Percentiles rank a stretch among this genome's conserved stretches.
These are phyloP conservation scores for Podarcis muralis DNA, from an alignment of 2,113 vertebrate species.

Conservation along the genomic window DNA sequence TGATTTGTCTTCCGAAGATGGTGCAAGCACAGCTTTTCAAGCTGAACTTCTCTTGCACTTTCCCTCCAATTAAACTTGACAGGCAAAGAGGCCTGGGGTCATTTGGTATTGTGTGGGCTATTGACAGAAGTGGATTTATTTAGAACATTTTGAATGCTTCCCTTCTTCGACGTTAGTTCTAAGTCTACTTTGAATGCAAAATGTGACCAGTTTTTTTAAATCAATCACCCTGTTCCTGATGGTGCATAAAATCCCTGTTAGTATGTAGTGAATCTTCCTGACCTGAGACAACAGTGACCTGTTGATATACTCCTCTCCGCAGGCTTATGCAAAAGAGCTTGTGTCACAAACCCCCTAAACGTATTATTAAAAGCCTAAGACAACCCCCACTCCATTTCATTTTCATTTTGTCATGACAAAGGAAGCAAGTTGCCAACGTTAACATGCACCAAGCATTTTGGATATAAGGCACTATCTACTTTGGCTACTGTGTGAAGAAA, in stretches of 20 bases:
- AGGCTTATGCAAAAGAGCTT: not conserved
- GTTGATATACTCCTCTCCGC: not conserved
- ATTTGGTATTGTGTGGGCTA: not conserved
- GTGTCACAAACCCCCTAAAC: not conserved
- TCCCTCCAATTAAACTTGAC: not conserved
- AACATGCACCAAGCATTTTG: not conserved
- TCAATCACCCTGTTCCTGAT: not conserved
- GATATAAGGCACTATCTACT: not conserved
- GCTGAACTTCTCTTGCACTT: conserved; percentile 21
- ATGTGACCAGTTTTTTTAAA: conserved; percentile 3
- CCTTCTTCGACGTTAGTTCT: not conserved
- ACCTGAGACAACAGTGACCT: not conserved
- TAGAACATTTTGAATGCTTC: conserved; percentile 8
- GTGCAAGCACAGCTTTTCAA: conserved; percentile 17
- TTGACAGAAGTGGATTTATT: conserved; percentile 26
- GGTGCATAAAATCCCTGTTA: conserved; percentile 12
- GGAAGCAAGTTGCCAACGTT: not conserved
- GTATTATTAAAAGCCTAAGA: conserved; percentile 9
- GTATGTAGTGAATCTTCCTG: not conserved
- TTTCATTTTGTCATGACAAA: not conserved
- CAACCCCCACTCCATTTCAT: not conserved
- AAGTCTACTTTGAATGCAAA: conserved; percentile 6
- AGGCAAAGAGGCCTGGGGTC: conserved; percentile 27
- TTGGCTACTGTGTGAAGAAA: not conserved
- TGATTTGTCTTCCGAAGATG: conserved; percentile 23